Base-by-base conservation (phyloP, 2,113 vertebrate genomes). In the Myocastor coypus region DNA sequence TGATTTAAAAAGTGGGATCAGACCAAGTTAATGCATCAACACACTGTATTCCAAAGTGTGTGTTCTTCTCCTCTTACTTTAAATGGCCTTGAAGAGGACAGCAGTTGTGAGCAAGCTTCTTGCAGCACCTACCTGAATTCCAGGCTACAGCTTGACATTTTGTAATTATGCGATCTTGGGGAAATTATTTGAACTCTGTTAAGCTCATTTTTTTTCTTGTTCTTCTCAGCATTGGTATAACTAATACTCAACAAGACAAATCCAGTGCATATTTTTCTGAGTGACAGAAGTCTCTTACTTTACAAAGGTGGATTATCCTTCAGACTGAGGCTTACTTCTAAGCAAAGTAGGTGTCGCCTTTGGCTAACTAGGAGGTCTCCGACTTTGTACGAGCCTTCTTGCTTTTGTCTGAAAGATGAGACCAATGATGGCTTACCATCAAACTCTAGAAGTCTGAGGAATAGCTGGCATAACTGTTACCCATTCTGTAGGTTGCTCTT, bases 81-180 rank as follows among this genome's bases (percentile, higher is more conserved):
- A 3, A 28, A 30, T 3, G 32, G 42, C 3, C 0, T 20, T 13
- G 6, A 22, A 42, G n/a, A 90, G 1, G 20, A 3, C 3, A 6
- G 3, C 2, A 2, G 10, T 1, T 50, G 12, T 11, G 10, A 77
- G 3, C 9, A 42, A 28, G 84, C 10, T 7, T 12, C 55, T 42
- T 16, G 55, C 80, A 42, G 8, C 26, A 42, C 7, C 28, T 7
- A 64, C 1, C 40, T 83, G 24, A 4, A 24, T 87, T 34, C 24
- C 17, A 78, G 61, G 4, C 4, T 75, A 42, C 20, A 40, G 2
- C 34, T 34, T 40, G 34, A 1, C 10, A 5, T 13, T 59, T 5
- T 30, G 20, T 83, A 12, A 3, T 37, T 89, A 34, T 91, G 2
- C 40, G 30, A 59, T 61, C n/a, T 37, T 75, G 17, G 42, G 13